Evolutionary conservation across 2,888 invertebrate genomes (phyloP), one percentile per base, ranked within the genome.

Genomic region (Helobdella robusta): DNA sequence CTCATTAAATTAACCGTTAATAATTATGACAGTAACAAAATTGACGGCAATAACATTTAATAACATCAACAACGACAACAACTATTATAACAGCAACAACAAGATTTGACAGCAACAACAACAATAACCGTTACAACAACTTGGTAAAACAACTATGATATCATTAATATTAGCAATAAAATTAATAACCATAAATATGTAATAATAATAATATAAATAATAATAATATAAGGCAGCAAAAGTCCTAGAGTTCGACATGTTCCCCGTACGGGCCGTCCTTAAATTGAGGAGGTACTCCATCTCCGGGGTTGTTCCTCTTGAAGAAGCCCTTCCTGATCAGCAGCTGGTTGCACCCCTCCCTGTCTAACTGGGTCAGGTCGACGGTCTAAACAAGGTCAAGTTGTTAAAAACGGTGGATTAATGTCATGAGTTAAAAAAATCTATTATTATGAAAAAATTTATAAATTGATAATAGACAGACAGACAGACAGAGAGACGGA

Each of bases 251-350:
- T 50, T 68, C 68, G 25, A 60, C 68, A 2, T 40, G 54, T 2
- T 35, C 46, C n/a, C 20, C 54, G 32, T 70, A 70, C 1, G 70
- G 70, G 23, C 69, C 70, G 2, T 66, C 46, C 36, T 50, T 20
- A 52, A 64, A 70, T 50, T 70, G 54, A 3, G 64, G 66, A 5
- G 70, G 70, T 18, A 70, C 68, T 8, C 34, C 59, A 0, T 70
- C 68, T 1, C 66, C 67, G n/a, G 2, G 2, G n/a, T 30, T 35
- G 0, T 36, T 25, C 60, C 66, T 68, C 65, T 66, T 71, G 61
- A 61, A 70, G 66, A 70, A 70, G 5, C 70, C 70, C 18, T 59
- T 66, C 28, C 59, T 64, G 28, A 70, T 3, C 15, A 70, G 60
- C 23, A 66, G 15, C 40, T 70, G 46, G 48, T 70, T 70, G 59